Base-by-base conservation (phyloP, 2,888 invertebrate species). In the Cordilura impudica region DNA sequence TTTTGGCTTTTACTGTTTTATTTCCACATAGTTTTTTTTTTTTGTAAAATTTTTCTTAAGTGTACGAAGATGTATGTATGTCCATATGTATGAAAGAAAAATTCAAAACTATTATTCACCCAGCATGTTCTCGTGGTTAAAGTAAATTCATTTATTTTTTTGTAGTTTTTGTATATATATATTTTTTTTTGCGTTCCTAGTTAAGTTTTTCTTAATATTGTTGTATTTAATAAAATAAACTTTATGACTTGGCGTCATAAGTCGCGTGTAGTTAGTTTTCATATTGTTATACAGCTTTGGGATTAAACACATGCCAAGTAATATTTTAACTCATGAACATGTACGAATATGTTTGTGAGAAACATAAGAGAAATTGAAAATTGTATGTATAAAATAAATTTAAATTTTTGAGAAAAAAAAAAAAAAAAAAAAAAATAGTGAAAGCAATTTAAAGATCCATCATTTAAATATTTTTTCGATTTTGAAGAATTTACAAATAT, bases 41-140 rank as follows among this genome's bases (percentile, higher is more conserved):
- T 35, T 35, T 35, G 10, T 35, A 35, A 12, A 3, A 35, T 35
- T 35, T 35, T 35, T 35, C 35, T 35, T 35, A 4, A 12, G 1
- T 12, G 35, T 31, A 31, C 2, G 31, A 12, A 4, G 4, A 2
- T 12, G 35, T 31, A 31, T 7, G 31, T 31, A 31, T 31, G 31
- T 31, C 4, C n/a, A 61, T 56, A 49, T 61, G 8, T 54, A 35
- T 35, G 26, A 51, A 60, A 70, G 51, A 74, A 74, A 73, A 49
- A 65, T 73, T 53, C 29, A 51, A 65, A 69, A 47, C 69, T 49
- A 78, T 78, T 65, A 53, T 65, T 78, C 65, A 74, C 70, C 14
- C 78, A 78, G 78, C 78, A 74, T 74, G 78, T 54, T 78, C 49
- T 73, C 73, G 70, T 73, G 78, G 73, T 58, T 51, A 78, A 78